phyloP scores from a whole-genome alignment of 2,888 invertebrate genomes.

The Cryptus armator region DNA sequence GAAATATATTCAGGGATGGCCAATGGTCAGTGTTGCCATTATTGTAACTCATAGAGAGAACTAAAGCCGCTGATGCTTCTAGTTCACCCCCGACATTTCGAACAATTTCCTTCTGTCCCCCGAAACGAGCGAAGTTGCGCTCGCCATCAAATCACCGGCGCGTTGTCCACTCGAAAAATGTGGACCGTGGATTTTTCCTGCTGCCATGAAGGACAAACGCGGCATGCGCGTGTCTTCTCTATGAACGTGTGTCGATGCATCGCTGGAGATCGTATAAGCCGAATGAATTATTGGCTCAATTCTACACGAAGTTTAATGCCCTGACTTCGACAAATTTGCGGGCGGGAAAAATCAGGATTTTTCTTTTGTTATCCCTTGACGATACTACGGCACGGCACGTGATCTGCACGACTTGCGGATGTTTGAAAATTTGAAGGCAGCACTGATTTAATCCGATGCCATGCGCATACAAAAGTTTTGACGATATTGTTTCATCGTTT shows the following conservation, averaged over 20 bases:
- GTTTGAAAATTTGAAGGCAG: background rate
- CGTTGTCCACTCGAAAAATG: slow-evolving; percentile 64
- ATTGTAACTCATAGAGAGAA: slow-evolving; percentile 73
- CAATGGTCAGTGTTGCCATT: slow-evolving; percentile 81
- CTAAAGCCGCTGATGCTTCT: slow-evolving; percentile 65
- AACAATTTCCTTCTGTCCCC: slow-evolving; percentile 29
- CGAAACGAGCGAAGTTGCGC: slow-evolving; percentile 51
- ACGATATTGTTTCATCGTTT: background rate
- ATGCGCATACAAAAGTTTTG: background rate
- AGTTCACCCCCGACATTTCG: slow-evolving; percentile 37
- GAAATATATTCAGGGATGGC: slow-evolving; percentile 80
- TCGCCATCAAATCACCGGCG: slow-evolving; percentile 32
- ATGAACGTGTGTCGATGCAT: slow-evolving; percentile 41
- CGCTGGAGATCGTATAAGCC: slow-evolving; percentile 55
- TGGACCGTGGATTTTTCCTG: slow-evolving; percentile 58
- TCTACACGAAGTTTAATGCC: slow-evolving; percentile 76
- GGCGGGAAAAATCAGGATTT: slow-evolving; percentile 66
- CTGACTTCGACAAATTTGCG: slow-evolving; percentile 79
- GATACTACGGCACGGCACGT: slow-evolving; percentile 71
- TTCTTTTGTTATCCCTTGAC: slow-evolving; percentile 65
- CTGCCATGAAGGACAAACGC: slow-evolving; percentile 7
- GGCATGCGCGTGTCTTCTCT: slow-evolving; percentile 38
- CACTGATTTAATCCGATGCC: slow-evolving; percentile 11
- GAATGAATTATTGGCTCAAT: slow-evolving; percentile 84
- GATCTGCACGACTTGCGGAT: slow-evolving; percentile 72